phyloP scores from a whole-genome alignment of 53 echinoderm and acorn worm species.

The Antedon mediterranea region DNA sequence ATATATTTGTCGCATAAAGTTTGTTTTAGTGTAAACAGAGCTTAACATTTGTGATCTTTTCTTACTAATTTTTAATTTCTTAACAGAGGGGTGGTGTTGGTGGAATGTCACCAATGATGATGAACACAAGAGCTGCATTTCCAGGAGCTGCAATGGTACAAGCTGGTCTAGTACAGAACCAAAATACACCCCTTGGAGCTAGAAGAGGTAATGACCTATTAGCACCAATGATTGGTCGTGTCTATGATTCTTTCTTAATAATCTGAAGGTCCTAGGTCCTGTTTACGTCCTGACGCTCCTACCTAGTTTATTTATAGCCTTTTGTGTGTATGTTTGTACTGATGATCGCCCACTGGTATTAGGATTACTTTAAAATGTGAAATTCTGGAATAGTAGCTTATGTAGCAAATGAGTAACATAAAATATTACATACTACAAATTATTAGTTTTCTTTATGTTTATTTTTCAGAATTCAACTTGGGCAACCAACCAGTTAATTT shows the following conservation, averaged over 20 bases:
- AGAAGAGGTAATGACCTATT: background rate
- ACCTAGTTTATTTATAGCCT: too few species aligned
- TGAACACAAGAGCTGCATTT: conserved; percentile 31
- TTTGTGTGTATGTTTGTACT: too few species aligned
- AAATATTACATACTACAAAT: too few species aligned
- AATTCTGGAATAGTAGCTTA: too few species aligned
- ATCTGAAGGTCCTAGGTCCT: too few species aligned
- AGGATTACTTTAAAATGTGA: too few species aligned
- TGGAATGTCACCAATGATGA: conserved; percentile 1
- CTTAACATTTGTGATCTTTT: background rate
- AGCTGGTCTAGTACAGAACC: conserved; percentile 19
- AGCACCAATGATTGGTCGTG: too few species aligned
- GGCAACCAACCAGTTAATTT: background rate
- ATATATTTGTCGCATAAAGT: background rate
- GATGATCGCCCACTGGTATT: too few species aligned
- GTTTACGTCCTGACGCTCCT: too few species aligned
- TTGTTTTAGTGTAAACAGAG: background rate
- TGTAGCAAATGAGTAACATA: too few species aligned
- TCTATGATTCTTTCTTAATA: too few species aligned
- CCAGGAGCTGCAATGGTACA: conserved; percentile 20
- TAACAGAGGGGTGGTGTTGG: background rate
- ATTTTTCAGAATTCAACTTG: background rate
- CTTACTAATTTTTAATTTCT: background rate
- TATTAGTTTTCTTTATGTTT: too few species aligned
- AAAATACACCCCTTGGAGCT: conserved; percentile 16